Base-by-base conservation (phyloP, 2,888 invertebrate species). In the Ecdyonurus torrentis region DNA sequence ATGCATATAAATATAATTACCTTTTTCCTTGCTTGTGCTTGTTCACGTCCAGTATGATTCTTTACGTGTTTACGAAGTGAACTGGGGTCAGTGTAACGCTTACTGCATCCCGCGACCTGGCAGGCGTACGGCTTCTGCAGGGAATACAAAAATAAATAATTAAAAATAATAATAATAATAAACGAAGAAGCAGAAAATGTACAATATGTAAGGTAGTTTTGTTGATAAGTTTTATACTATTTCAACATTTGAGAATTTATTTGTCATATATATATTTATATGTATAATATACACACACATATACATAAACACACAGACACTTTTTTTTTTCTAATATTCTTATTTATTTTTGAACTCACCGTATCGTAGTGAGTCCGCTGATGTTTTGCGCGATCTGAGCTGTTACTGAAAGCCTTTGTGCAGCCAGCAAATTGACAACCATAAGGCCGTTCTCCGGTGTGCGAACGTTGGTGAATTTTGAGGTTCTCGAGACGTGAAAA, bases 301-400 rank as follows among this genome's bases (percentile, higher is more conserved):
- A 37, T 37, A 58, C 19, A 58, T 58, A 22, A 3, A 2, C n/a
- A n/a, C n/a, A n/a, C n/a, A n/a, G n/a, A n/a, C n/a, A n/a, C n/a
- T n/a, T n/a, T n/a, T n/a, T 7, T 23, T 10, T n/a, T 1, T 3
- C 18, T 20, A 2, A 1, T 2, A 2, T 15, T 2, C n/a, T 18
- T 15, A 24, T 23, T 1, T 3, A 23, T 60, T 60, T 2, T 25
- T 37, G 55, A 63, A 82, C 86, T 84, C 80, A 98, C 97, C 74
- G 95, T 93, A 76, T 97, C 96, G 69, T 95, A 94, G 77, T 99
- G 99, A 1, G 98, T 99, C 69, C 98, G 79, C 78, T 98, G 97
- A 77, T 99, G 99, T 76, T 99, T 99, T 5, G 98, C 98, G 61
- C 98, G 79, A 74, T 99, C 99, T 1, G 96, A 97, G 66, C 97